Conservation (phyloP, 1,140 invertebrate species). For the Sitobion miscanthi region DNA sequence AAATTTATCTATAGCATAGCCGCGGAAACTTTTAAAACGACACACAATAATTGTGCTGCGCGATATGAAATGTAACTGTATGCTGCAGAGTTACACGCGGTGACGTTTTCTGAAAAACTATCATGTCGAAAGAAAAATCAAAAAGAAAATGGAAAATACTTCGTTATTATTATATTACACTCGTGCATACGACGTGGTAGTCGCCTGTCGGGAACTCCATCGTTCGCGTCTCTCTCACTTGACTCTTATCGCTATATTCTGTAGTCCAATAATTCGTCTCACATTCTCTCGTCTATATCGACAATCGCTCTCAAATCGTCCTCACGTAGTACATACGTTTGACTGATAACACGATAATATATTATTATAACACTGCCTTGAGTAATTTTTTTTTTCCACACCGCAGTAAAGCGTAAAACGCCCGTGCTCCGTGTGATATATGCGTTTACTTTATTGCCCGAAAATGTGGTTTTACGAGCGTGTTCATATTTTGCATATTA, state of each 20-base stretch:
- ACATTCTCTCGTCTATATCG: neutral
- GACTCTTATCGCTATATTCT: neutral
- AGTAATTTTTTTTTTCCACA: neutral
- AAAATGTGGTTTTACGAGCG: neutral
- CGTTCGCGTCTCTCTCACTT: neutral
- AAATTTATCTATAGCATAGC: neutral
- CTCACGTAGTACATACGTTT: neutral
- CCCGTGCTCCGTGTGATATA: neutral
- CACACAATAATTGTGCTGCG: neutral
- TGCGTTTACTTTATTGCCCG: neutral
- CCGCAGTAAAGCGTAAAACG: neutral
- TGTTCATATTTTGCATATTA: slow-evolving; percentile 25
- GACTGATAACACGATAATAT: neutral
- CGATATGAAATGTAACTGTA: neutral
- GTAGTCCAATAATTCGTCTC: neutral
- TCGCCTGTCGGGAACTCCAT: neutral
- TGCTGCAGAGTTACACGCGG: neutral
- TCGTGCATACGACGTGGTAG: neutral
- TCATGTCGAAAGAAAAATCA: neutral
- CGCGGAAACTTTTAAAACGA: neutral
- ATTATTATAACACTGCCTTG: neutral
- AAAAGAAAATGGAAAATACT: neutral
- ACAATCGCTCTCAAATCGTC: neutral
- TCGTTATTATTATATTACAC: neutral
- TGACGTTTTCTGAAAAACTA: neutral